Evolutionary conservation across 2,888 invertebrate genomes (phyloP), one percentile per base, ranked within the genome.

Genomic region (Archips crataeganus): DNA sequence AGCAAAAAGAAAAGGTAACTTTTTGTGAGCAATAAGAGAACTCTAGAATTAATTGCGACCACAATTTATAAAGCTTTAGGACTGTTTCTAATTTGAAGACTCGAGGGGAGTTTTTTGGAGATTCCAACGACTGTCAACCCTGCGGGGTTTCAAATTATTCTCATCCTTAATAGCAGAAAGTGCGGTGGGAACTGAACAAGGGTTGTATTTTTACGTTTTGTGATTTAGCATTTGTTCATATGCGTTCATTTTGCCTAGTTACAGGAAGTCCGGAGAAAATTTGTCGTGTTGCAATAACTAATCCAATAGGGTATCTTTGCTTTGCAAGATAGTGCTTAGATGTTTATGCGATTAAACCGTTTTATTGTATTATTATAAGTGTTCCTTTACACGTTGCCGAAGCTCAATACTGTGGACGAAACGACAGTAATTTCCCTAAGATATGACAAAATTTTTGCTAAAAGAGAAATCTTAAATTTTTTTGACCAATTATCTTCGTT

Each of bases 71-170:
- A 67, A 42, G 15, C 57, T 57, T 67, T 45, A 67, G 57, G 66
- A 47, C 66, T 42, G 23, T 64, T 64, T 57, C 66, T 51, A 67
- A 67, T 57, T 67, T 42, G 42, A 51, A 36, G 42, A 8, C 57
- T 42, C 39, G 54, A 67, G 57, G 66, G 66, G 65, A n/a, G 66
- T 57, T 57, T 66, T 66, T 67, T 9, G 66, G 66, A n/a, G 15
- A 9, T 54, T 36, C 51, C 15, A 10, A 32, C 42, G 54, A 67
- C 54, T 57, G 66, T n/a, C 66, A 67, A 42, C 66, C 66, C 57
- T 57, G 57, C 54, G 66, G 66, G 66, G 57, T 42, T 67, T 67
- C 3, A 6, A 67, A 67, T 67, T 57, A 67, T 67, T 67, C 66
- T 8, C 42, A 23, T 42, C 32, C 42, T 9, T 67, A 57, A 67